phyloP scores from a whole-genome alignment of 2,888 invertebrate species.

The Leptopilina syphax region DNA sequence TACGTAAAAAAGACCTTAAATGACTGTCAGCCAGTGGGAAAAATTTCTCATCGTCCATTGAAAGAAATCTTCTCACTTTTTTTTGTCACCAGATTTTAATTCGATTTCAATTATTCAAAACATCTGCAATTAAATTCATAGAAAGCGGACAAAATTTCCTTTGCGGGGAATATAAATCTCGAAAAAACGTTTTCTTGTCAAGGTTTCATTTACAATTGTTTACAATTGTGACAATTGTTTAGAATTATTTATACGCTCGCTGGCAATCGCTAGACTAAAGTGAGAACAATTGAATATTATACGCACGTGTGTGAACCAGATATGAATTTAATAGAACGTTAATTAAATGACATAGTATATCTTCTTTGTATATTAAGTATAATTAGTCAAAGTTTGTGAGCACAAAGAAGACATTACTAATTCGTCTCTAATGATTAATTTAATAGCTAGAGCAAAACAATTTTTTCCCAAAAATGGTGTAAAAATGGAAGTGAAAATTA shows the following conservation, averaged over 20 bases:
- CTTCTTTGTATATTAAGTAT: neutral
- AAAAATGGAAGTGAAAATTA: no score
- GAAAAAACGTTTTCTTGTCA: neutral
- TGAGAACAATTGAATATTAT: neutral
- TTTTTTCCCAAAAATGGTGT: no score
- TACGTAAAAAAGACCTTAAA: no score
- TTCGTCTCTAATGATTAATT: neutral
- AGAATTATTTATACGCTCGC: no score
- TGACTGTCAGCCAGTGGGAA: neutral
- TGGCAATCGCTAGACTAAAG: neutral
- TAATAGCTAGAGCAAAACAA: no score
- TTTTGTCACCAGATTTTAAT: neutral
- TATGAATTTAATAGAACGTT: neutral
- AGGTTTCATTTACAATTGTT: neutral
- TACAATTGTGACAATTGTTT: neutral
- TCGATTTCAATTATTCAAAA: neutral
- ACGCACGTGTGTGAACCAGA: conserved; percentile 1
- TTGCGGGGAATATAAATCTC: neutral
- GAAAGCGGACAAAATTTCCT: neutral
- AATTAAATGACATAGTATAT: neutral
- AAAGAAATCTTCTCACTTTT: conserved; percentile 19
- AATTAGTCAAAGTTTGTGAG: neutral
- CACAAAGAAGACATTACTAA: neutral
- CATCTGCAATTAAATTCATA: neutral
- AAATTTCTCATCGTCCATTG: conserved; percentile 21